Evolutionary conservation across 2,113 vertebrate species (phyloP).

Genomic region (Alosa alosa): DNA sequence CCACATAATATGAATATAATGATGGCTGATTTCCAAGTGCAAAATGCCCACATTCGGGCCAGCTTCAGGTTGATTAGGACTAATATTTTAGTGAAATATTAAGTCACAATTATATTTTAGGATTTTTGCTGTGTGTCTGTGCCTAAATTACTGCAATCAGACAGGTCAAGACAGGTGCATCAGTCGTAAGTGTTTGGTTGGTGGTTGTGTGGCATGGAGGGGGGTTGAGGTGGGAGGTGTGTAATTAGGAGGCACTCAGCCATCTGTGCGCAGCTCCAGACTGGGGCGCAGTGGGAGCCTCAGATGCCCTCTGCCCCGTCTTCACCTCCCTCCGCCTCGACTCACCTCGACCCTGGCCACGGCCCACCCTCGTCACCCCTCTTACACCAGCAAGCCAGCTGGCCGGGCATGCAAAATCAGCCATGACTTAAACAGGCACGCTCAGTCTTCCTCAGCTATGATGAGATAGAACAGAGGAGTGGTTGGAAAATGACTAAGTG

Average conservation of each 20-base stretch:
- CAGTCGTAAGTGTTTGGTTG: background rate
- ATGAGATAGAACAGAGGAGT: background rate
- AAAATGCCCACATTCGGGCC: too few species aligned
- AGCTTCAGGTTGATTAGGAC: too few species aligned
- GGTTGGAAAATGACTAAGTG: background rate
- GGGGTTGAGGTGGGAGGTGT: constrained; percentile 51
- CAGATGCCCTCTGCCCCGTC: constrained; percentile 26
- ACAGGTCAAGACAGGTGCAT: background rate
- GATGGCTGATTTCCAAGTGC: too few species aligned
- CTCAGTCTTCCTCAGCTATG: constrained; percentile 30
- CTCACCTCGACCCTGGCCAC: background rate
- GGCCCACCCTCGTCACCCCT: background rate
- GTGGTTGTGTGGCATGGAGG: background rate
- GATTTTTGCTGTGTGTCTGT: background rate
- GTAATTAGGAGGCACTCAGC: constrained; percentile 61
- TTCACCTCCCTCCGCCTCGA: background rate
- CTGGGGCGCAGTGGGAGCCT: constrained; percentile 43
- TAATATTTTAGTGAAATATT: too few species aligned
- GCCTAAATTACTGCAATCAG: too few species aligned
- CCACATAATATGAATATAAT: too few species aligned
- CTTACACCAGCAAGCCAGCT: constrained; percentile 43
- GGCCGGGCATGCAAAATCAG: background rate
- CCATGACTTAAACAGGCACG: constrained; percentile 61
- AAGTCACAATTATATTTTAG: background rate
- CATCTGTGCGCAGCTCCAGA: constrained; percentile 60